These are phyloP conservation scores for Piezodorus guildinii DNA, from an alignment of 1,140 invertebrate species.

Conservation along the genomic window DNA sequence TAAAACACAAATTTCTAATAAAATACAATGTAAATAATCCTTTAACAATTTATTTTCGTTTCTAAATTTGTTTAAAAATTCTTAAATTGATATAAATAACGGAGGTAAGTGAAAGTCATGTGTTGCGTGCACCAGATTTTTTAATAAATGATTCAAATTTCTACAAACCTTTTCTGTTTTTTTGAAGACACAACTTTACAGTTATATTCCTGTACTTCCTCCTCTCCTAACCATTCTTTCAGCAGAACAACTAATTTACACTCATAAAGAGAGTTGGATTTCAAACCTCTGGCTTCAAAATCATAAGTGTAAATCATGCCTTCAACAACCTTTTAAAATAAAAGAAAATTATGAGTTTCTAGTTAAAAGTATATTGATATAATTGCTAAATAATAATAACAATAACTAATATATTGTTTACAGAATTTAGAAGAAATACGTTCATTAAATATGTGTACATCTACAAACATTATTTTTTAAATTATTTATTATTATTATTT, in stretches of 20 bases:
- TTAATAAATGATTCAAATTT: neutral
- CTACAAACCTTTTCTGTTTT: neutral
- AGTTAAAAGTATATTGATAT: neutral
- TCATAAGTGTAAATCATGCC: neutral
- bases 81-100: too few relatives aligned
- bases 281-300: neutral
- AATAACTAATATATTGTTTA: too few relatives aligned
- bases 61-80: too few relatives aligned
- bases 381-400: neutral
- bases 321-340: neutral
- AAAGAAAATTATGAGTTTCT: conserved; percentile 4
- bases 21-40: too few relatives aligned
- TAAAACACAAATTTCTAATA: too few relatives aligned
- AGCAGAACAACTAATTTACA: neutral
- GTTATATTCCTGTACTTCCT: neutral
- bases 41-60: too few relatives aligned
- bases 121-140: neutral
- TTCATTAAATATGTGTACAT: too few relatives aligned
- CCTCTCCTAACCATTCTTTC: neutral
- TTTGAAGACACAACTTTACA: neutral
- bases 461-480: too few relatives aligned
- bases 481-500: too few relatives aligned
- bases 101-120: too few relatives aligned
- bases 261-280: neutral
- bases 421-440: too few relatives aligned